Base-by-base conservation (phyloP, 2,113 vertebrate genomes). In the Urocitellus parryii region DNA sequence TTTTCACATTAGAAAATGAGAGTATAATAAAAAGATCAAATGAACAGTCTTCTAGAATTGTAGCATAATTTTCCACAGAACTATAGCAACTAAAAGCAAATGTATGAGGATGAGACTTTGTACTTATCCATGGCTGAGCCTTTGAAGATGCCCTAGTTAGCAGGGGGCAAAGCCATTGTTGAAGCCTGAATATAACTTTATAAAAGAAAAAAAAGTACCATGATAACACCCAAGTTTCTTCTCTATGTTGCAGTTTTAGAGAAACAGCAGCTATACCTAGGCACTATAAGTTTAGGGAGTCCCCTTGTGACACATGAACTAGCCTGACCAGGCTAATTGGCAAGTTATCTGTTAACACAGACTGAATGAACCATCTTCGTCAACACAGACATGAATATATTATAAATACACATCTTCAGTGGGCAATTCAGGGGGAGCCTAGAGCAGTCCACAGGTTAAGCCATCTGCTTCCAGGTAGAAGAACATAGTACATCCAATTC, bases 361-460 rank as follows among this genome's bases (percentile, higher is more conserved):
- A 77, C 45, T 51, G 37, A 94, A 79, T 0, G 51, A 51, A 74
- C 0, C 8, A 42, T 88, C 90, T 92, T 85, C 67, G 34, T 56
- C 3, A 6, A 42, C 65, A 67, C 13, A 91, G n/a, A 72, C 78
- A 53, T 65, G 80, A 91, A 14, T 53, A 51, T 91, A 61, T 68
- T 91, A 86, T 87, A 82, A 68, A 77, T 74, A 78, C 70, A 94
- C 87, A 93, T 94, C 63, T 32, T 87, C 45, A 68, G 25, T 86
- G 86, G 63, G 51, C 37, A 84, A 63, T 53, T 8, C 67, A 37
- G 8, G 25, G 67, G 24, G 16, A 79, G 13, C 53, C 61, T n/a
- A 20, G 63, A 79, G 81, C 83, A 83, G 16, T 95, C 25, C 29
- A 63, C n/a, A 94, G 87, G 63, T 34, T 37, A 82, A 88, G 61